Base-by-base conservation (phyloP, 2,888 invertebrate species). In the Gisinianus flammeolus region DNA sequence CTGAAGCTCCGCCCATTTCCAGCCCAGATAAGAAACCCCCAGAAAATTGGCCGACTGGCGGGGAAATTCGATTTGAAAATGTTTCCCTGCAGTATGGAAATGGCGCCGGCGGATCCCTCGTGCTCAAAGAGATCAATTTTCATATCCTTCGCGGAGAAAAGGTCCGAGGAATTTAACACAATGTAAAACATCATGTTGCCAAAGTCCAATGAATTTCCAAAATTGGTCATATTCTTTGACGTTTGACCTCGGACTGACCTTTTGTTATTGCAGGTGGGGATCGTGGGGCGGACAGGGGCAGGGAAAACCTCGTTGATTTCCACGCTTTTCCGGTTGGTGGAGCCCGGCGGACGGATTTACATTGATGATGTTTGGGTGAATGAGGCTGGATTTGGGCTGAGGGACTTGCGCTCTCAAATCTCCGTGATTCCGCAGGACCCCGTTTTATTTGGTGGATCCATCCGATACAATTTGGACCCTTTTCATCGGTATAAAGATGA, bases 301-400 rank as follows among this genome's bases (percentile, higher is more conserved):
- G 73, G 73, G 0, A 92, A 93, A 85, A 91, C 92, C 0, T 92
- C 92, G 0, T 87, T 93, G 67, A 91, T 93, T 70, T 89, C 91
- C 80, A 91, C 92, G 5, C 86, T 94, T 76, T 93, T 93, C 85
- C 88, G 91, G 6, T 85, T 94, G 79, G 91, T 91, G 0, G 92
- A 92, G 81, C 88, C 88, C 0, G 90, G 91, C 64, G 94, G 94
- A 0, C 87, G 87, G 0, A 91, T 94, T 68, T 85, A 87, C 4
- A 92, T 94, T 70, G 94, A 94, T 85, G 91, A 89, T n/a, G 81
- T 89, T 16, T 84, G 88, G 24, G 87, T 87, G 2, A 81, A 83
- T 26, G 79, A 85, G 2, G 85, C 88, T 22, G 86, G 87, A 30
- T 79, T 84, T 56, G 83, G 83, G 1, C 70, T 84, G 3, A 81